Conservation (phyloP, 1,140 invertebrate species). For the Sarcophaga peregrina region DNA sequence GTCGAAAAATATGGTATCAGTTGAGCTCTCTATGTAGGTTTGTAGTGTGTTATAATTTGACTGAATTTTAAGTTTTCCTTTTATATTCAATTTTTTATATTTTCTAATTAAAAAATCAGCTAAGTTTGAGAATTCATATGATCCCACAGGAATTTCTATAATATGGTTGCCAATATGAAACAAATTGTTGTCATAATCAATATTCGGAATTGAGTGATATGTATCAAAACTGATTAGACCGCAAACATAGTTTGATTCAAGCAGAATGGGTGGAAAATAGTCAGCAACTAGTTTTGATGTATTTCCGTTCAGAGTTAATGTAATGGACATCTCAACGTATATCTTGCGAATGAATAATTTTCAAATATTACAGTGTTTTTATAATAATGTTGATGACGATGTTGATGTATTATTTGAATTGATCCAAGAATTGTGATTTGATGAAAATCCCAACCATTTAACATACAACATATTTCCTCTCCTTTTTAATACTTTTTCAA, state of each 20-base stretch:
- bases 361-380: background rate
- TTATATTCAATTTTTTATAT: constrained; percentile 15
- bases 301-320: constrained; percentile 50
- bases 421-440: constrained; percentile 58
- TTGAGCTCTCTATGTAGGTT: constrained; percentile 2
- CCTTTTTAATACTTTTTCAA: constrained; percentile 59
- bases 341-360: background rate
- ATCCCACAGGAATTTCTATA: constrained; percentile 57
- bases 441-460: constrained; percentile 60
- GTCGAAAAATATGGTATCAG: constrained; percentile 42
- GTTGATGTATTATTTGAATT: constrained; percentile 41
- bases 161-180: constrained; percentile 60
- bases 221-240: constrained; percentile 58
- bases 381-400: too few species aligned
- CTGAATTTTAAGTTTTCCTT: too few species aligned
- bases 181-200: constrained; percentile 58
- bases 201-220: constrained; percentile 63
- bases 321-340: constrained; percentile 49
- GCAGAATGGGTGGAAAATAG: constrained; percentile 52
- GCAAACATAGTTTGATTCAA: constrained; percentile 51
- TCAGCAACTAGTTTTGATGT: constrained; percentile 44
- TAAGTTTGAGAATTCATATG: constrained; percentile 61
- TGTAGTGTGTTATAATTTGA: constrained; percentile 40
- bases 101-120: background rate
- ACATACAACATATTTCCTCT: constrained; percentile 58